phyloP scores from a whole-genome alignment of 2,113 vertebrate genomes.

The Crotophaga sulcirostris region DNA sequence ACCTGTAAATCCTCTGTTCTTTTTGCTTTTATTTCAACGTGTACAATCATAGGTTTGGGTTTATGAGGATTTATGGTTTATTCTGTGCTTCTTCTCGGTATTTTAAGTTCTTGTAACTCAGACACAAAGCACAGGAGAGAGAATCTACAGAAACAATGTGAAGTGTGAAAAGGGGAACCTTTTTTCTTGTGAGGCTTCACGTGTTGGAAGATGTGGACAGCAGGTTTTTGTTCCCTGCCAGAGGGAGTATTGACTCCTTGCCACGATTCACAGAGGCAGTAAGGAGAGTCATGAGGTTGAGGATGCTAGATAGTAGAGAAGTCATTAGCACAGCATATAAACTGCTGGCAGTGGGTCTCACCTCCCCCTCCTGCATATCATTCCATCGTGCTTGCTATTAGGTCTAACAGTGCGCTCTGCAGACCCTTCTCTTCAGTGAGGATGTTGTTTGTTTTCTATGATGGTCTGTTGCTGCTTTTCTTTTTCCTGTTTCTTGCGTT shows the following conservation, averaged over 20 bases:
- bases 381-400: fast-evolving
- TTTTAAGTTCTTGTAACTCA: neutral
- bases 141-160: neutral
- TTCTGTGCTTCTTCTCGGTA: neutral
- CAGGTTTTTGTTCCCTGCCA: neutral
- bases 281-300: neutral
- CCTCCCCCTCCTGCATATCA: neutral
- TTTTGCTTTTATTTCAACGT: neutral
- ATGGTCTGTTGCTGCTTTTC: neutral
- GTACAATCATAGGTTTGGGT: neutral
- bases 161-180: neutral
- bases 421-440: neutral
- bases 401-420: neutral
- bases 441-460: neutral
- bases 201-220: neutral
- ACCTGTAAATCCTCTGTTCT: neutral
- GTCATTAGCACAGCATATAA: neutral
- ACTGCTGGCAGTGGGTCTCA: neutral
- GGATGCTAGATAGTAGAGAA: neutral
- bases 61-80: neutral
- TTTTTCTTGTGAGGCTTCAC: neutral
- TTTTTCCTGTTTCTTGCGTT: neutral
- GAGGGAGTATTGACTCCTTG: neutral
- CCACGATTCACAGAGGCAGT: neutral
- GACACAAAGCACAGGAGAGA: neutral